Conservation (phyloP, 2,113 vertebrate species). For the Cyprinodon variegatus region DNA sequence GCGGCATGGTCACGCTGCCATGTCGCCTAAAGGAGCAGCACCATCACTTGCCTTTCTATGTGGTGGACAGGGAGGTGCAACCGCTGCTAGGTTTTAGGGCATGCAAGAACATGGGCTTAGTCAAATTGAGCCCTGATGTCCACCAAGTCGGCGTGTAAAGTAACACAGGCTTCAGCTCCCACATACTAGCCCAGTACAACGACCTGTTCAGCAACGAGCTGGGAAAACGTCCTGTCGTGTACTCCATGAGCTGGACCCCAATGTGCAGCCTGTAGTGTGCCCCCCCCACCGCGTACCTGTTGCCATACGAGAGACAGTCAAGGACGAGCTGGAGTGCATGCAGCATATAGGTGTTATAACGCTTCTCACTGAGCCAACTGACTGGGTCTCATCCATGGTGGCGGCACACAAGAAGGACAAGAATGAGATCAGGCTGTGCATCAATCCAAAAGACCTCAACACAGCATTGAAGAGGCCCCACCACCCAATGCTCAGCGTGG, state of each 20-base stretch:
- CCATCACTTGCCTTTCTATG: too few species aligned
- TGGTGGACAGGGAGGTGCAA: too few species aligned
- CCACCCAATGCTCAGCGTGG: neutral
- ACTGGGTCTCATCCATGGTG: slow-evolving; percentile 27
- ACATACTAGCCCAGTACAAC: too few species aligned
- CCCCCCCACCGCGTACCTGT: slow-evolving; percentile 1
- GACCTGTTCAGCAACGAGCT: neutral
- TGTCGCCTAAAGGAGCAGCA: too few species aligned
- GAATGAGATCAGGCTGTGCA: slow-evolving; percentile 5
- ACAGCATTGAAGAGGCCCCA: slow-evolving; percentile 1
- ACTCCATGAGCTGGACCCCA: slow-evolving; percentile 11
- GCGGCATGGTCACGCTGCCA: too few species aligned
- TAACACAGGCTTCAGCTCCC: too few species aligned
- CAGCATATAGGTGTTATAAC: slow-evolving; percentile 1
- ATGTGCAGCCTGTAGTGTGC: neutral
- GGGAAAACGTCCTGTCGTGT: neutral
- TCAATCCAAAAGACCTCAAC: slow-evolving; percentile 11
- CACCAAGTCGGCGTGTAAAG: too few species aligned
- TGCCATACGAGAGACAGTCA: neutral
- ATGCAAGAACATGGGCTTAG: too few species aligned
- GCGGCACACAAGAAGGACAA: slow-evolving; percentile 9
- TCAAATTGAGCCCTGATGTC: too few species aligned
- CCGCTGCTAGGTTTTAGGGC: too few species aligned
- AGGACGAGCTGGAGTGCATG: slow-evolving; percentile 4
- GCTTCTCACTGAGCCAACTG: neutral